Evolutionary conservation across 1,140 invertebrate genomes (phyloP).

Genomic region (Heterodera carotae): DNA sequence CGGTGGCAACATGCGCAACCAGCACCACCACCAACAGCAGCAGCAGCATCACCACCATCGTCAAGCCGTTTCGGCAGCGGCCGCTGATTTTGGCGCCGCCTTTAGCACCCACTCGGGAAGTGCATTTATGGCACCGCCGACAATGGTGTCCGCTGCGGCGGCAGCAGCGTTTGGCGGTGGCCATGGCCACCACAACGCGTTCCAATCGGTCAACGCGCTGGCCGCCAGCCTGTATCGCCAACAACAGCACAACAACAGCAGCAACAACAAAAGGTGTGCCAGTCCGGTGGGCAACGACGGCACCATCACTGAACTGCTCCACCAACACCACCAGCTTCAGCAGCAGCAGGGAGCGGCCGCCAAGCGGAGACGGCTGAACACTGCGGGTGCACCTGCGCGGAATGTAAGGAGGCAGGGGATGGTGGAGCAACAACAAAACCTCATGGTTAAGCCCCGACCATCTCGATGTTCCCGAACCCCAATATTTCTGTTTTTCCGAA

Average conservation of each 20-base stretch:
- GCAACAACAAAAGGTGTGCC: not conserved
- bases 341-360: not conserved
- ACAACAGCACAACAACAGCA: not conserved
- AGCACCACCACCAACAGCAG: not conserved
- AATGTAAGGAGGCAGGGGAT: not conserved
- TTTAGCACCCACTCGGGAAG: not conserved
- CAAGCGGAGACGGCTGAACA: not conserved
- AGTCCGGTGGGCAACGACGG: not conserved
- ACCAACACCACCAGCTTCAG: too few relatives aligned
- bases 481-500: too few relatives aligned
- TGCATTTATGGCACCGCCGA: constrained; percentile 13
- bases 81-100: not conserved
- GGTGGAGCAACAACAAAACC: too few relatives aligned
- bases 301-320: not conserved
- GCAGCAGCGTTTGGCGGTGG: not conserved
- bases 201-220: constrained; percentile 15
- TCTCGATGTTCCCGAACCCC: too few relatives aligned
- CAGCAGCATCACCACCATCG: not conserved
- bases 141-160: not conserved
- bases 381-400: too few relatives aligned
- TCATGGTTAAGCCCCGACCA: too few relatives aligned
- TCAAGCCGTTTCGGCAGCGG: not conserved
- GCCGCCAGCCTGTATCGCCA: constrained; percentile 4
- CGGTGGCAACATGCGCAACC: not conserved
- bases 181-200: not conserved